Base-by-base conservation (phyloP, 2,888 invertebrate species). In the Polyploca ridens region DNA sequence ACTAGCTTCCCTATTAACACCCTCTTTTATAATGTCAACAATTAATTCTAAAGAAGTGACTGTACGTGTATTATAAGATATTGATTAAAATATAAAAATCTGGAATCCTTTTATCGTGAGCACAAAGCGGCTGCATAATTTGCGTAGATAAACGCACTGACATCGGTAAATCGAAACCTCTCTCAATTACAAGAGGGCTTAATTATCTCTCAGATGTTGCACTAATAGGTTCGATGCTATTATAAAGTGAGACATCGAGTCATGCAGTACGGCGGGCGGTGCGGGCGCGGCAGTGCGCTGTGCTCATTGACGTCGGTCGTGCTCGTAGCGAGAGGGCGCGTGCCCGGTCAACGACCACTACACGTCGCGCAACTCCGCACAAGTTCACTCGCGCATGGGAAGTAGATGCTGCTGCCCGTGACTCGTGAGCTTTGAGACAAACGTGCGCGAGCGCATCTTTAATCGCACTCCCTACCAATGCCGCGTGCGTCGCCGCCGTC, bases 311-410 rank as follows among this genome's bases (percentile, higher is more conserved):
- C 66, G 73, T 75, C 62, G 71, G 72, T 69, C 64, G 69, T 41
- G 68, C 41, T 66, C 65, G 60, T 61, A 74, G 73, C 65, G 71
- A 64, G 80, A 83, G 81, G 84, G 84, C 89, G 85, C 88, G 86
- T 86, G 89, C 82, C 83, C 88, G 91, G 91, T 91, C 89, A 88
- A 84, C 87, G 89, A 88, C 88, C 85, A 87, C 64, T 61, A 61
- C 27, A 61, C 76, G 73, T 74, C 81, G 77, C 83, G 78, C 54
- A 54, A 54, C 54, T 54, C 78, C 77, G 79, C 72, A 76, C 81
- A 79, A 83, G 88, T 85, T 86, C 84, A 86, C 77, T 82, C 77
- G 84, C 81, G 79, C 84, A 84, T 84, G 80, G 78, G 79, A 80
- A 77, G 38, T 61, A 61, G 61, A 41, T 44, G 41, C 61, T 61